phyloP scores from a whole-genome alignment of 2,888 invertebrate species.

The Octonoba sinensis region DNA sequence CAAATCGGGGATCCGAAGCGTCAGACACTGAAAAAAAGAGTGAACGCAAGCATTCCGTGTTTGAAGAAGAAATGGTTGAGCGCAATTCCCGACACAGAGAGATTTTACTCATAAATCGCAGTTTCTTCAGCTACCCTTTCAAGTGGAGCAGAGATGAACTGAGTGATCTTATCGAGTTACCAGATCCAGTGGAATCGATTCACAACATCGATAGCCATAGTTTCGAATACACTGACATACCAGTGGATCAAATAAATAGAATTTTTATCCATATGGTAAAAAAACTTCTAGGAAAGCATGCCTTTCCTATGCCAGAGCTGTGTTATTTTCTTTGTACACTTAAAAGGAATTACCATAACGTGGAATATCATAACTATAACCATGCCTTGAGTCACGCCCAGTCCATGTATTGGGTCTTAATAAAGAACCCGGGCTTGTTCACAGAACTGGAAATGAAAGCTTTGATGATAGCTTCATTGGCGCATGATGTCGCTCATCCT shows the following conservation, averaged over 20 bases:
- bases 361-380: constrained; percentile 48
- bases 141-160: constrained; percentile 11
- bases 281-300: constrained; percentile 21
- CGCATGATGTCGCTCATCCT: constrained; percentile 45
- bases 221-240: constrained; percentile 39
- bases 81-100: constrained; percentile 14
- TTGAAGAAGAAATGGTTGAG: not conserved
- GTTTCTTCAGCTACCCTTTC: constrained; percentile 7
- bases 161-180: constrained; percentile 11
- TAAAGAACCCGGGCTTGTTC: constrained; percentile 46
- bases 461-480: constrained; percentile 33
- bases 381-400: constrained; percentile 52
- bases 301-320: constrained; percentile 43
- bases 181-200: not conserved
- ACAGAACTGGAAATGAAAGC: constrained; percentile 52
- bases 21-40: not conserved
- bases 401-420: constrained; percentile 52
- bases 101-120: constrained; percentile 21
- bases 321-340: constrained; percentile 36
- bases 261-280: constrained; percentile 27
- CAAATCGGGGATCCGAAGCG: not conserved
- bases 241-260: constrained; percentile 18
- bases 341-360: constrained; percentile 28
- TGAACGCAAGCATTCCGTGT: not conserved
- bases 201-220: constrained; percentile 8